Percentiles rank a stretch among this genome's conserved stretches.
phyloP scores from a whole-genome alignment of 2,888 invertebrate genomes.

The Gymnocheta viridis region DNA sequence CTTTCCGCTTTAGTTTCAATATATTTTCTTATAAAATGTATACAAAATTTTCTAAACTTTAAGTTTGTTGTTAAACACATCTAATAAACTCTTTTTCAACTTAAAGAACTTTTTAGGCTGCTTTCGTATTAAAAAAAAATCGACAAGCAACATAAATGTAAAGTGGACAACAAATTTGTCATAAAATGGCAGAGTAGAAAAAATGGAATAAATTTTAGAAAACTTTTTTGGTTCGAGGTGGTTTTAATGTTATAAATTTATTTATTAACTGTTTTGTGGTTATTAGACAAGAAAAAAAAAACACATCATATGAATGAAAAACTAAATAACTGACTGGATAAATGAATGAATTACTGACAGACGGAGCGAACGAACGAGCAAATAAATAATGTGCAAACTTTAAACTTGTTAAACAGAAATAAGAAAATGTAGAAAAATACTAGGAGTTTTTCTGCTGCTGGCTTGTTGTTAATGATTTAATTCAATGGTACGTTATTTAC shows the following conservation, averaged over 20 bases:
- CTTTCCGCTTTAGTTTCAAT: too few relatives aligned
- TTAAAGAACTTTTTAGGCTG: not conserved
- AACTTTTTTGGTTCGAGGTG: slow-evolving; percentile 21
- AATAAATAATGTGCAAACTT: slow-evolving; percentile 2
- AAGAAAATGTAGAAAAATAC: slow-evolving; percentile 19
- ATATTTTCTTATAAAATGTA: too few relatives aligned
- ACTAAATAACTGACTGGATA: not conserved
- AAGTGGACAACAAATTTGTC: slow-evolving; percentile 62
- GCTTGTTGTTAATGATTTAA: slow-evolving; percentile 42
- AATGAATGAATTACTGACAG: slow-evolving; percentile 32
- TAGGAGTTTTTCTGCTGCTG: slow-evolving; percentile 3
- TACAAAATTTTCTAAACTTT: too few relatives aligned
- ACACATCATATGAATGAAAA: slow-evolving; percentile 31
- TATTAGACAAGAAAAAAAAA: slow-evolving; percentile 22
- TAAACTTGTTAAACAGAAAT: not conserved
- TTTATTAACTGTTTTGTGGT: slow-evolving; percentile 55
- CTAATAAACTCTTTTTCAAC: too few relatives aligned
- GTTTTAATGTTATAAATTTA: slow-evolving; percentile 42
- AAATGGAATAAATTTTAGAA: slow-evolving; percentile 42
- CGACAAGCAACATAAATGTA: slow-evolving; percentile 8
- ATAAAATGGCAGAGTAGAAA: slow-evolving; percentile 48
- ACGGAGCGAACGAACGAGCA: not conserved
- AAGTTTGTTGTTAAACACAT: too few relatives aligned
- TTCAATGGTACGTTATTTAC: slow-evolving; percentile 48
- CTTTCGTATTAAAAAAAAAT: not conserved